Evolutionary conservation across 2,797 vertebrate species (phyloP).

Genomic region (Tolypeutes matacus): DNA sequence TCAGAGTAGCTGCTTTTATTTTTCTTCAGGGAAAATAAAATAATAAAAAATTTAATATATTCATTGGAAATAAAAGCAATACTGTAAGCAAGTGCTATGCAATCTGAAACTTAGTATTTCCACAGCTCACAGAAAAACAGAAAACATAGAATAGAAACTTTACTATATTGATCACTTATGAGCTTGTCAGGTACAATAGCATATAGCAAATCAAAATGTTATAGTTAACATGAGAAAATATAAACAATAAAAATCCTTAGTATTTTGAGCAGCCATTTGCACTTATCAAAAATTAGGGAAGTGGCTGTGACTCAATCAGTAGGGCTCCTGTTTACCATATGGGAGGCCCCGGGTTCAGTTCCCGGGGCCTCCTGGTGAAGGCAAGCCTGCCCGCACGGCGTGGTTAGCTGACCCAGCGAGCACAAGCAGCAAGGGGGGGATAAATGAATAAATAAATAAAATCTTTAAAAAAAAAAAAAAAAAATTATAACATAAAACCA

Average conservation of each 20-base stretch:
- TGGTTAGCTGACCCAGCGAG: too few relatives aligned
- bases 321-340: too few relatives aligned
- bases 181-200: slow-evolving; percentile 14
- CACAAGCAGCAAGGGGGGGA: too few relatives aligned
- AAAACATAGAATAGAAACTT: slow-evolving; percentile 86
- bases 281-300: slow-evolving; percentile 39
- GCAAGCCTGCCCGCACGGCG: too few relatives aligned
- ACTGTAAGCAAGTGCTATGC: slow-evolving; percentile 77
- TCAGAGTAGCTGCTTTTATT: neutral
- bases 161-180: slow-evolving; percentile 72
- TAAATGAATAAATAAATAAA: too few relatives aligned
- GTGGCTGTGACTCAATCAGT: too few relatives aligned
- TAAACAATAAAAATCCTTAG: slow-evolving; percentile 26
- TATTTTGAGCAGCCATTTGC: slow-evolving; percentile 54
- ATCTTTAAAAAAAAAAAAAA: too few relatives aligned
- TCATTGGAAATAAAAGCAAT: slow-evolving; percentile 84
- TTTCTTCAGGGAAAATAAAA: slow-evolving; percentile 59
- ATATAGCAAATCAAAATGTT: slow-evolving; percentile 54
- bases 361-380: too few relatives aligned
- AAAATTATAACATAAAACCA: slow-evolving; percentile 42
- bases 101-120: slow-evolving; percentile 82
- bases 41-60: slow-evolving; percentile 22
- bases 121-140: slow-evolving; percentile 84
- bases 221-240: neutral
- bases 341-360: too few relatives aligned